Evolutionary conservation across 2,797 vertebrate species (phyloP).

Genomic region (Leucoraja ocellata): DNA sequence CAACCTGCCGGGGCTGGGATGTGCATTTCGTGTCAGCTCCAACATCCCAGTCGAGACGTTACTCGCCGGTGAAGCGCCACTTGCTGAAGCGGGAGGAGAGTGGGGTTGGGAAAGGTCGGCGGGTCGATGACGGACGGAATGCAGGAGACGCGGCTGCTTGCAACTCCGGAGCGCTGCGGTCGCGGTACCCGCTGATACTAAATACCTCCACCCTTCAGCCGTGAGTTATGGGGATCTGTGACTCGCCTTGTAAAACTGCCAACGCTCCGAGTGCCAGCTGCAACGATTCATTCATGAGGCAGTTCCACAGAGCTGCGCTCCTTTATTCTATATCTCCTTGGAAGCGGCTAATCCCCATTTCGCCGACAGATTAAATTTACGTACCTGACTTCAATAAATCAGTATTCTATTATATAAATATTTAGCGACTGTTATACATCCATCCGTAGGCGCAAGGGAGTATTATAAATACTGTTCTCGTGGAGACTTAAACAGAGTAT

Average conservation of each 20-base stretch:
- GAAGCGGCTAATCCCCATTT: constrained; percentile 79
- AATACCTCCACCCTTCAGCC: constrained; percentile 65
- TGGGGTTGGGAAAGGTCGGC: neutral
- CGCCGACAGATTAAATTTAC: constrained; percentile 92
- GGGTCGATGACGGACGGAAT: constrained; percentile 15
- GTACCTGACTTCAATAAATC: constrained; percentile 81
- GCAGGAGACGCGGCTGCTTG: constrained; percentile 57
- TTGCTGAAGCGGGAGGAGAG: neutral
- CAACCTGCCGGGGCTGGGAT: neutral
- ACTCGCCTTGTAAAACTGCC: constrained; percentile 65
- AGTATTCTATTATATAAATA: constrained; percentile 46
- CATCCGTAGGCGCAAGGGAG: neutral
- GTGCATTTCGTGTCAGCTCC: too few species aligned
- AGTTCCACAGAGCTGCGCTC: constrained; percentile 61
- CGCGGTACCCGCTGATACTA: constrained; percentile 81
- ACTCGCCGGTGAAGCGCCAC: too few species aligned
- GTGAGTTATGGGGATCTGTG: constrained; percentile 68
- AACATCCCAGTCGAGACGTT: neutral
- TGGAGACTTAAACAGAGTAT: constrained; percentile 29
- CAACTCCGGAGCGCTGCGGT: constrained; percentile 52
- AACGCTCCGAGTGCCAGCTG: constrained; percentile 55
- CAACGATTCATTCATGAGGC: constrained; percentile 66
- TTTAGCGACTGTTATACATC: neutral
- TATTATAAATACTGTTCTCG: constrained; percentile 20
- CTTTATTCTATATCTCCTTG: constrained; percentile 73